phyloP scores from a whole-genome alignment of 2,113 vertebrate species.

The Condylura cristata region DNA sequence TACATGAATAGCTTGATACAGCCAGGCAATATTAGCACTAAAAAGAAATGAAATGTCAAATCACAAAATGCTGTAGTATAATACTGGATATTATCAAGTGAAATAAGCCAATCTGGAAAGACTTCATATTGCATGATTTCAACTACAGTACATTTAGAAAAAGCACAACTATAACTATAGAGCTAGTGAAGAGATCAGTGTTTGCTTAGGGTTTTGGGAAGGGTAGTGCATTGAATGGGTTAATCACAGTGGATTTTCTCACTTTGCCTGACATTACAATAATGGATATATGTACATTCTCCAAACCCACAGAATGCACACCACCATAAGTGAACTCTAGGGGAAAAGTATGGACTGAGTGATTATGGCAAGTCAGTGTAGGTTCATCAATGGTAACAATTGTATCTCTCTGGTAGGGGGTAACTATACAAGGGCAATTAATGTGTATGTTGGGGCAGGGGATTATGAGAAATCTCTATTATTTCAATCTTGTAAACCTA shows the following conservation, averaged over 20 bases:
- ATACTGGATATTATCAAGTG: not conserved
- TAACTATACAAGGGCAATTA: not conserved
- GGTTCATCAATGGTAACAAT: not conserved
- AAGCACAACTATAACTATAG: not conserved
- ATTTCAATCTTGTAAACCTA: not conserved
- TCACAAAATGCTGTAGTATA: not conserved
- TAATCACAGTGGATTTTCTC: not conserved
- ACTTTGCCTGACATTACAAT: not conserved
- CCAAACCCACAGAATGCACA: not conserved
- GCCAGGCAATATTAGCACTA: not conserved
- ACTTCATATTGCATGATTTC: not conserved
- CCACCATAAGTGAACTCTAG: not conserved
- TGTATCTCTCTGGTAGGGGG: not conserved
- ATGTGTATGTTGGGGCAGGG: not conserved
- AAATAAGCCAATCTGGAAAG: not conserved
- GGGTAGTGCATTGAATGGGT: not conserved
- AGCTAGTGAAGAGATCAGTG: not conserved
- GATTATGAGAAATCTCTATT: not conserved
- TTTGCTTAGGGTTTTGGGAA: not conserved
- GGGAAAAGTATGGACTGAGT: not conserved
- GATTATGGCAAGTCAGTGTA: not conserved
- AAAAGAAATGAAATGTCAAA: not conserved
- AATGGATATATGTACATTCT: not conserved
- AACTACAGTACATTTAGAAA: not conserved
- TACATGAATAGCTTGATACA: not conserved